Evolutionary conservation across 1,140 invertebrate genomes (phyloP), one percentile per base, ranked within the genome.

Genomic region (Protaetia brevitarsis): DNA sequence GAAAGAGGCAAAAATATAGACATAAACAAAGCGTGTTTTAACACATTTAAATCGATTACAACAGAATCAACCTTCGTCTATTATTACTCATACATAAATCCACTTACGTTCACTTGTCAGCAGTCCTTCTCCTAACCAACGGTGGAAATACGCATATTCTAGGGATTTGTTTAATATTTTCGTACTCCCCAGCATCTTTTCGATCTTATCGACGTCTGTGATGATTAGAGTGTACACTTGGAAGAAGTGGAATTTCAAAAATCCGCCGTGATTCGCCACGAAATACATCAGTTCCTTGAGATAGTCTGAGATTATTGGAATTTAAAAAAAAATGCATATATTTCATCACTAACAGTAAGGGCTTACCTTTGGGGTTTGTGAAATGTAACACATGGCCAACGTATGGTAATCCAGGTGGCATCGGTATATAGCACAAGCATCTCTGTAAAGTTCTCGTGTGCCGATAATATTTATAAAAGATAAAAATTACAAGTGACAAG

Each of bases 61-160:
- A 51, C 21, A 51, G 7, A 16, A 2, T 51, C 21, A 3, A 2
- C 7, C 7, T 11, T 2, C 31, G 13, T 8, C 6, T 11, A 19
- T 1, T 51, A 51, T 51, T 29, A 26, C 11, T 59, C 1, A 30
- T n/a, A 59, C 21, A 59, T 59, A 10, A 59, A 26, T 10, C 28
- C 19, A 63, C 64, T 36, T 56, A 66, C 65, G 57, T 61, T 34
- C n/a, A 36, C 65, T 66, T 31, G 65, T 66, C 31, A 66, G 30
- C 8, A 66, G n/a, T 27, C 65, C 65, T 8, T 37, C 51, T 29
- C 65, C 65, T 45, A 66, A 34, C 65, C 65, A 66, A 6, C 23
- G 23, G 26, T 62, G 19, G 16, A 66, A 56, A 62, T 31, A 59
- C 10, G 10, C 30, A 13, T 66, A 66, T 16, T 66, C 65, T 7